These are phyloP conservation scores for Apodemus speciosus DNA, from an alignment of 2,113 vertebrate species.

Conservation along the genomic window DNA sequence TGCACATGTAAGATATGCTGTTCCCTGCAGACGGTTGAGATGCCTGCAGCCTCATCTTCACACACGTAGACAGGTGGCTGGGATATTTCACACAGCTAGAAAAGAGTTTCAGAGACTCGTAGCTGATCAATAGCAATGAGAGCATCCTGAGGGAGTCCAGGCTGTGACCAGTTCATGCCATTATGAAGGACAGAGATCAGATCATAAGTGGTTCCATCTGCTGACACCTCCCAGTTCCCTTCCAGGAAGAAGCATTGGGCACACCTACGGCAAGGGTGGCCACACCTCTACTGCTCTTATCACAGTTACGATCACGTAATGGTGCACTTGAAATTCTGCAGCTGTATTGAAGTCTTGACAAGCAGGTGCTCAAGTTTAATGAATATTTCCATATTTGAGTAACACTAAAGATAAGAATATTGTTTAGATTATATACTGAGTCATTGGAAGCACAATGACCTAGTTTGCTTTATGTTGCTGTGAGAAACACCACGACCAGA, in stretches of 20 bases:
- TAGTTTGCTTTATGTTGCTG: not conserved
- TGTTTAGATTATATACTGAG: conserved; percentile 30
- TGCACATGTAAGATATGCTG: not conserved
- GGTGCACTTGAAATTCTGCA: conserved; percentile 5
- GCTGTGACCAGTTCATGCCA: not conserved
- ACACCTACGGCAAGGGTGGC: not conserved
- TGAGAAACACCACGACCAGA: not conserved
- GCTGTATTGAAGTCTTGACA: not conserved
- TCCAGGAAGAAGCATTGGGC: not conserved
- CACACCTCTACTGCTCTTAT: not conserved
- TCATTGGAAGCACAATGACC: not conserved
- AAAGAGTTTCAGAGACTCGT: not conserved
- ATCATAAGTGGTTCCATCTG: not conserved
- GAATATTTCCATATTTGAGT: conserved; percentile 37
- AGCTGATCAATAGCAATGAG: not conserved
- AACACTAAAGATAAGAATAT: conserved; percentile 5
- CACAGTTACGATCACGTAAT: not conserved
- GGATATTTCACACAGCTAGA: not conserved
- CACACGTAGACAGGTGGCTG: not conserved
- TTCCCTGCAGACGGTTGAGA: not conserved
- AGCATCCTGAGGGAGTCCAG: not conserved
- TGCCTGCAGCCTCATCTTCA: too few species aligned
- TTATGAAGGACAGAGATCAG: not conserved
- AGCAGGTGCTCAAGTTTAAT: conserved; percentile 7
- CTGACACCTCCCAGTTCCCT: not conserved